These are phyloP conservation scores for Phanerotoma sp. DNA, from an alignment of 2,888 invertebrate species.

Conservation along the genomic window DNA sequence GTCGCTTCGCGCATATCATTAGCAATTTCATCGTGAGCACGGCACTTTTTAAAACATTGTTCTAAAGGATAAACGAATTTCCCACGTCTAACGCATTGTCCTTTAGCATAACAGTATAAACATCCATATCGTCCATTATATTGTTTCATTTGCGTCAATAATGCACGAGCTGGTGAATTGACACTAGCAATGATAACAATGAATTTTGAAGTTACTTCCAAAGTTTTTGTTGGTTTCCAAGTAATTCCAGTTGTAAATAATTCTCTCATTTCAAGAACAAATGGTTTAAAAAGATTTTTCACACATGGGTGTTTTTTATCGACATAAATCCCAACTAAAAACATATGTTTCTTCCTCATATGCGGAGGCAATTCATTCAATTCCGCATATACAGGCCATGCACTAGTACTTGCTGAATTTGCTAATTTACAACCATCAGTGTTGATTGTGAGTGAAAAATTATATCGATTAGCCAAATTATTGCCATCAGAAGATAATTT, in stretches of 20 bases:
- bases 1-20: not conserved
- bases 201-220: constrained; percentile 9
- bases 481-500: not conserved
- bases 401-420: constrained; percentile 17
- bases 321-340: constrained; percentile 17
- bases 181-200: constrained; percentile 1
- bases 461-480: constrained; percentile 11
- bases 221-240: constrained; percentile 6
- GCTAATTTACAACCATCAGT: constrained; percentile 18
- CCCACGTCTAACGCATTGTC: not conserved
- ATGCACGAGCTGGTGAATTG: constrained; percentile 22
- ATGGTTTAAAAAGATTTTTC: constrained; percentile 11
- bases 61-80: not conserved
- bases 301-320: constrained; percentile 10
- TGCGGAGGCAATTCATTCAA: constrained; percentile 31
- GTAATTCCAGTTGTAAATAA: constrained; percentile 6
- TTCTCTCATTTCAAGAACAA: constrained; percentile 1
- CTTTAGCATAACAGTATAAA: constrained; percentile 21
- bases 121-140: constrained; percentile 27
- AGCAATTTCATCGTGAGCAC: not conserved
- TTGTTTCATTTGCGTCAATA: constrained; percentile 19
- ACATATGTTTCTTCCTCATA: constrained; percentile 21
- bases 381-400: constrained; percentile 27
- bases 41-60: not conserved
- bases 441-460: constrained; percentile 23